Percentiles rank a stretch among this genome's conserved stretches.
Conservation (phyloP, 1,140 invertebrate species). For the Protaetia brevitarsis region DNA sequence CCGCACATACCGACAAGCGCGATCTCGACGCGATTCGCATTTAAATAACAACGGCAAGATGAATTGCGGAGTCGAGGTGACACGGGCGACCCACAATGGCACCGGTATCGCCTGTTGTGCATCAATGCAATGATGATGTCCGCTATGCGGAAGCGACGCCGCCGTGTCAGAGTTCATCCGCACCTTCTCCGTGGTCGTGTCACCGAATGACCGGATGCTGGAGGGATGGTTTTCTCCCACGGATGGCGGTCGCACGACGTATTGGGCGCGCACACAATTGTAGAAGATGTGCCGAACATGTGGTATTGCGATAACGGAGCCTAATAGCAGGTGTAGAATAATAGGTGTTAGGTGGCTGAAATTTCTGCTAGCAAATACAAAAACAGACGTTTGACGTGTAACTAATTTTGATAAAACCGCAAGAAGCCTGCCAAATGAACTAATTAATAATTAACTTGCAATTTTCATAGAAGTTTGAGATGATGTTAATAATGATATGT, state of each 20-base stretch:
- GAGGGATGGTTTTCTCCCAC: neutral
- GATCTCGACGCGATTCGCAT: neutral
- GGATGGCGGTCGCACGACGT: neutral
- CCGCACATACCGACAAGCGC: conserved; percentile 8
- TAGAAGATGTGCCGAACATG: too few relatives aligned
- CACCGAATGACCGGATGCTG: conserved; percentile 5
- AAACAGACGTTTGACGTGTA: too few relatives aligned
- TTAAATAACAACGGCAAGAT: conserved; percentile 14
- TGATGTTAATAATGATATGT: too few relatives aligned
- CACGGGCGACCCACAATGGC: conserved; percentile 7
- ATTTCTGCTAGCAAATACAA: too few relatives aligned
- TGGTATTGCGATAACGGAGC: too few relatives aligned
- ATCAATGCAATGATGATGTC: conserved; percentile 14
- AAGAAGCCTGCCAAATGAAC: too few relatives aligned
- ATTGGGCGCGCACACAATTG: too few relatives aligned
- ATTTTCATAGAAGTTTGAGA: too few relatives aligned
- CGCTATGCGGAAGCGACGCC: conserved; percentile 4
- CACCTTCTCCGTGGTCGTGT: neutral
- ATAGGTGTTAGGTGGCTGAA: too few relatives aligned
- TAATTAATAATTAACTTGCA: too few relatives aligned
- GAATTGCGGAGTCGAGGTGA: conserved; percentile 12
- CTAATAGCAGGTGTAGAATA: too few relatives aligned
- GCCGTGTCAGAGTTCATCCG: conserved; percentile 7
- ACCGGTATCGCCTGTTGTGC: conserved; percentile 9
- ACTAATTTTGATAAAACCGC: too few relatives aligned